Conservation (phyloP, 2,888 invertebrate species). For the Calliopum simillimum region DNA sequence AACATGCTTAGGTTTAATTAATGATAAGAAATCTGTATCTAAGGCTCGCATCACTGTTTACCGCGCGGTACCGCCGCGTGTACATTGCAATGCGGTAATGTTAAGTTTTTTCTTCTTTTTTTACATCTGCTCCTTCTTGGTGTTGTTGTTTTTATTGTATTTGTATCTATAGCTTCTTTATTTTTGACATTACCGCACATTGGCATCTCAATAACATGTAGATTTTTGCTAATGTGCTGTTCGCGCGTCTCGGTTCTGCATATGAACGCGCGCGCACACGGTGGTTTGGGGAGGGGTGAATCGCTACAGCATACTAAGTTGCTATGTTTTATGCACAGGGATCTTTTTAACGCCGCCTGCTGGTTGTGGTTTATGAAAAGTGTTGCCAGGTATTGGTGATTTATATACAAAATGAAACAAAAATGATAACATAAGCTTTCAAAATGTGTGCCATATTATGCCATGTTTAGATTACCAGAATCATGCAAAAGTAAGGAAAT, state of each 20-base stretch:
- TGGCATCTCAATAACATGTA: slow-evolving; percentile 62
- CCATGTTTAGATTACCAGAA: no score
- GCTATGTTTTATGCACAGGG: background rate
- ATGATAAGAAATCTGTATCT: slow-evolving; percentile 67
- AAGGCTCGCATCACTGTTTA: slow-evolving; percentile 48
- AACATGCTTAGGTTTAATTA: slow-evolving; percentile 67
- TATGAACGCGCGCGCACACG: slow-evolving; percentile 35
- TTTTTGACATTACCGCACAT: slow-evolving; percentile 5
- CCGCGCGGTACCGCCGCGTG: slow-evolving; percentile 17
- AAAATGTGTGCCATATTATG: no score
- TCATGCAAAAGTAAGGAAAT: no score
- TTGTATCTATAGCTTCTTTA: background rate
- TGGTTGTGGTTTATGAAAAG: background rate
- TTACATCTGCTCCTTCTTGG: background rate
- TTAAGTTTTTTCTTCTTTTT: slow-evolving; percentile 8
- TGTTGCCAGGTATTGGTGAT: background rate
- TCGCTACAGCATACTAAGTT: slow-evolving; percentile 26
- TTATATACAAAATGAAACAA: background rate
- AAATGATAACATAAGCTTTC: no score
- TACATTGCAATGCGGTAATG: background rate
- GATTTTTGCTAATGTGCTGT: slow-evolving; percentile 60
- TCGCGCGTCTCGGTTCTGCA: slow-evolving; percentile 30
- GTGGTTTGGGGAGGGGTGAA: background rate
- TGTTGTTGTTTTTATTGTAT: slow-evolving; percentile 3
- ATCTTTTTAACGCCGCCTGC: background rate